Percentiles rank a stretch among this genome's conserved stretches.
Conservation (phyloP, 64 coral and sea anemone species). For the Stichodactyla helianthus region DNA sequence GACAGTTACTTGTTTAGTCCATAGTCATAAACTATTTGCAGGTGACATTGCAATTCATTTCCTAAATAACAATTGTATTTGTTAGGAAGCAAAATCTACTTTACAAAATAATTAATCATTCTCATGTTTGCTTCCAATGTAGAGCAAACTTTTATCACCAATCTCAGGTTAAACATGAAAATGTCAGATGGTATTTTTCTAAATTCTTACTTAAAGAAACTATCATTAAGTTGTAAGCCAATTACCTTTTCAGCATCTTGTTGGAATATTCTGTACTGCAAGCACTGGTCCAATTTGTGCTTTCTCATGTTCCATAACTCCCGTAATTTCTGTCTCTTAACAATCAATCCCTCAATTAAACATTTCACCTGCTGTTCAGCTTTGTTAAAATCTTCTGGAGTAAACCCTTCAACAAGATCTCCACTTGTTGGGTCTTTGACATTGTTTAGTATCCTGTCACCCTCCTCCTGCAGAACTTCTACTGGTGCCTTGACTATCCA, state of each 20-base stretch:
- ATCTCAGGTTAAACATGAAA: too few species aligned
- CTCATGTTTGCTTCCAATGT: too few species aligned
- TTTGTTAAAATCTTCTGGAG: conserved; percentile 73
- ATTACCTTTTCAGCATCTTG: conserved; percentile 88
- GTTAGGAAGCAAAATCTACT: too few species aligned
- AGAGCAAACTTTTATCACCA: too few species aligned
- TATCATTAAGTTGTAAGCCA: neutral
- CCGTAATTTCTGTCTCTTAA: conserved; percentile 86
- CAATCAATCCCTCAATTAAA: conserved; percentile 79
- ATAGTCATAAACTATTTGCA: too few species aligned
- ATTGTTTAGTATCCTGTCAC: conserved; percentile 61
- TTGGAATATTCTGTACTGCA: conserved; percentile 83
- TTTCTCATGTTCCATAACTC: conserved; percentile 95
- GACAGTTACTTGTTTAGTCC: too few species aligned
- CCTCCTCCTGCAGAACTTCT: conserved; percentile 85
- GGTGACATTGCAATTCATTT: too few species aligned
- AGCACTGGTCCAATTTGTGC: conserved; percentile 84
- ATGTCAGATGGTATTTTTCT: too few species aligned
- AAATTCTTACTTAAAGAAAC: too few species aligned
- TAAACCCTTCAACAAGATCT: conserved; percentile 57
- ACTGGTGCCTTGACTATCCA: conserved; percentile 98
- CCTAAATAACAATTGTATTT: too few species aligned
- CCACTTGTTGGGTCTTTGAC: conserved; percentile 67
- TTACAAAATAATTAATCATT: too few species aligned
- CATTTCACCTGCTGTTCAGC: conserved; percentile 78